Conservation (phyloP, 2,888 invertebrate species). For the Agriotes lineatus region DNA sequence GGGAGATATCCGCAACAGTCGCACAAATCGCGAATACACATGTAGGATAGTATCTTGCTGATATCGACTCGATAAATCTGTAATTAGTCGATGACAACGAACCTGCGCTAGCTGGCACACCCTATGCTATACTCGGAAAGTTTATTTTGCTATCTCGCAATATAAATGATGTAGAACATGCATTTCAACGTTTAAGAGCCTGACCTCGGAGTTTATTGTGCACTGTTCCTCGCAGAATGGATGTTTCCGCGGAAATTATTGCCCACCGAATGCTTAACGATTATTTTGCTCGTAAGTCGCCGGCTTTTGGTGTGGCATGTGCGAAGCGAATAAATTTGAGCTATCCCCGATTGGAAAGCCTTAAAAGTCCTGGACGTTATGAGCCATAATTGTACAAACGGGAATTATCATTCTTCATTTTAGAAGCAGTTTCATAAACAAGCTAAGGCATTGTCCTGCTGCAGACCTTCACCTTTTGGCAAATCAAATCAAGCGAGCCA, state of each 20-base stretch:
- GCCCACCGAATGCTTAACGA: slow-evolving; percentile 37
- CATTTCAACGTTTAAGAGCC: slow-evolving; percentile 42
- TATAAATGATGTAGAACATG: slow-evolving; percentile 45
- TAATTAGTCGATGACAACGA: slow-evolving; percentile 52
- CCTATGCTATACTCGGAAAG: slow-evolving; percentile 43
- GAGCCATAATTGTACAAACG: too few species aligned
- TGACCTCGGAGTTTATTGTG: slow-evolving; percentile 42
- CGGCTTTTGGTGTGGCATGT: slow-evolving; percentile 19
- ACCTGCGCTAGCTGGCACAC: slow-evolving; percentile 47
- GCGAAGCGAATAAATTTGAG: too few species aligned
- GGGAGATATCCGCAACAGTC: slow-evolving; percentile 33
- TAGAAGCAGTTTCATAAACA: too few species aligned
- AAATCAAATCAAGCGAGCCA: too few species aligned
- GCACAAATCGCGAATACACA: slow-evolving; percentile 40
- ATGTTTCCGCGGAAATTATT: slow-evolving; percentile 40
- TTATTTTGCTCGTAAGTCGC: slow-evolving; percentile 30
- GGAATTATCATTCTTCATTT: too few species aligned
- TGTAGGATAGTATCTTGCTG: slow-evolving; percentile 42
- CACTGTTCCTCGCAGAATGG: slow-evolving; percentile 33
- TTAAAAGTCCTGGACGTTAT: not conserved
- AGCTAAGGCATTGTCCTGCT: too few species aligned
- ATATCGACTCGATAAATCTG: slow-evolving; percentile 49
- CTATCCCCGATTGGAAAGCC: too few species aligned
- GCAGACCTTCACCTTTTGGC: too few species aligned
- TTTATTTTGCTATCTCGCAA: slow-evolving; percentile 42